Base-by-base conservation (phyloP, 2,888 invertebrate species). In the Ischnura elegans region DNA sequence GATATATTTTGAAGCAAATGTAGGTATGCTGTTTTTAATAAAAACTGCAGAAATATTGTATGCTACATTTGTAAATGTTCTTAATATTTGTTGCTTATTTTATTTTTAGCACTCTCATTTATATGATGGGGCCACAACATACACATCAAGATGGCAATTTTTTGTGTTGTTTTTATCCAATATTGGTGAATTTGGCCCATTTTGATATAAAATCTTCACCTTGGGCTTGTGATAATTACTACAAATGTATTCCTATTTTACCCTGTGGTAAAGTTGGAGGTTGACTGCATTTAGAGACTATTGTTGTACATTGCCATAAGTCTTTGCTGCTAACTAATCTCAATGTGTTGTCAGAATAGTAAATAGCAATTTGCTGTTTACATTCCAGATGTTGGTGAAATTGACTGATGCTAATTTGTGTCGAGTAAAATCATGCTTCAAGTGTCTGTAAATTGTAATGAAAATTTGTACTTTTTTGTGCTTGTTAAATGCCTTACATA, bases 251-350 rank as follows among this genome's bases (percentile, higher is more conserved):
- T 90, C 90, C 90, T 90, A 61, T 90, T 90, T 90, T 90, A 90
- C 90, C 90, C 90, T 90, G 90, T 61, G 90, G 90, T 90, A 90
- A 90, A 90, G 90, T 90, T 90, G 90, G 90, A 90, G 90, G 90
- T 90, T 90, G 90, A 90, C 90, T 90, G 90, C 90, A 90, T 90
- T 90, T 90, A 90, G 90, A 66, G 90, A 90, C 90, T 90, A 90
- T 90, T 90, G 90, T 90, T 90, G 90, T 90, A 90, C 90, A 90
- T 90, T 90, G 90, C 90, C 90, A 90, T 90, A 90, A 90, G 90
- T 90, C 90, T 90, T 90, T 90, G 76, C 76, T 90, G 55, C 61
- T 61, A 61, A 61, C 90, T 90, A 90, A 90, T 90, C 90, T 90
- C 90, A 90, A 61, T 90, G 90, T 90, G 90, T 90, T 90, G 90